A percentile compares a stretch with the other conserved stretches of the same genome.
Evolutionary conservation across 1,140 invertebrate genomes (phyloP).

Genomic region (Sitophilus oryzae): DNA sequence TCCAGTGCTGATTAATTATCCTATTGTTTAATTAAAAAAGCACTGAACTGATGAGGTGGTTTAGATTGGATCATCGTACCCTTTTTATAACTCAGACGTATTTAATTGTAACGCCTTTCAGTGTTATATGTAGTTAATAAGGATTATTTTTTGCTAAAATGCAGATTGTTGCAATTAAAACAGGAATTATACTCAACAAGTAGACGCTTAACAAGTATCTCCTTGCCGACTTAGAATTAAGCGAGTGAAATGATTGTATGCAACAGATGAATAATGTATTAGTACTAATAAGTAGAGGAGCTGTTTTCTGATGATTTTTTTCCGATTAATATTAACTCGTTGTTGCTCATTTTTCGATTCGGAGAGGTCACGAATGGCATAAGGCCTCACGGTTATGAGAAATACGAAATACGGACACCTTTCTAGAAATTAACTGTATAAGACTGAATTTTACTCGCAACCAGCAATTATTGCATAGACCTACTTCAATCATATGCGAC

Average conservation of each 20-base stretch:
- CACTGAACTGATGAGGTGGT: no score
- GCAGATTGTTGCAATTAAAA: neutral
- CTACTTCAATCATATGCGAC: slow-evolving; percentile 17
- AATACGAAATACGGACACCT: slow-evolving; percentile 18
- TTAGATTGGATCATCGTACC: no score
- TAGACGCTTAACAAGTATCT: slow-evolving; percentile 9
- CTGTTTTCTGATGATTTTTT: slow-evolving; percentile 17
- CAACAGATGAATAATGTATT: slow-evolving; percentile 9
- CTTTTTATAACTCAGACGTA: no score
- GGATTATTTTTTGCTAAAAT: neutral
- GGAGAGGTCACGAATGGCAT: slow-evolving; percentile 15
- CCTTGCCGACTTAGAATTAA: slow-evolving; percentile 1
- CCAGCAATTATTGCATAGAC: slow-evolving; percentile 15
- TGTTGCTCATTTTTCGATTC: slow-evolving; percentile 5
- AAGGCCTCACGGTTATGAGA: slow-evolving; percentile 11
- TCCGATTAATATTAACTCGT: slow-evolving; percentile 11
- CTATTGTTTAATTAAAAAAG: no score
- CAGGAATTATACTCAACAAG: neutral
- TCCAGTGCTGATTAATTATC: no score
- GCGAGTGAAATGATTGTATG: slow-evolving; percentile 10
- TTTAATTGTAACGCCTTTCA: no score
- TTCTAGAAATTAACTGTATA: slow-evolving; percentile 21
- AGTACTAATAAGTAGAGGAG: slow-evolving; percentile 7
- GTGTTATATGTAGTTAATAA: neutral
- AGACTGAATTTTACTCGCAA: slow-evolving; percentile 12